A percentile compares a stretch with the other conserved stretches of the same genome.
phyloP scores from a whole-genome alignment of 2,113 vertebrate species.

The Hippolais icterina region DNA sequence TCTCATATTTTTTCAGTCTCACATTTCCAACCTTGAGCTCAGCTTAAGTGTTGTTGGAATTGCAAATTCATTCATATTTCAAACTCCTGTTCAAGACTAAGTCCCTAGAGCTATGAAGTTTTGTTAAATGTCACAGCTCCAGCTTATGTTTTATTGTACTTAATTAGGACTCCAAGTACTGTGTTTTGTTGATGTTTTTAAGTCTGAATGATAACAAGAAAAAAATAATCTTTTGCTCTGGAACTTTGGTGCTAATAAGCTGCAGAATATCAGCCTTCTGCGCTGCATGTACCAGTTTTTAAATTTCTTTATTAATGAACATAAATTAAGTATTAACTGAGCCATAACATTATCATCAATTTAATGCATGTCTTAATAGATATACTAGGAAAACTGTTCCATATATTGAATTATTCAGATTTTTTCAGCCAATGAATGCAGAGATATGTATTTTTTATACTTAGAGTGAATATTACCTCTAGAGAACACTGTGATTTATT shows the following conservation, averaged over 20 bases:
- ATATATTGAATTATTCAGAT: background rate
- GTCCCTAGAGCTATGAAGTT: background rate
- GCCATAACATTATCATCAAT: background rate
- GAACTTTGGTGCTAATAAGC: background rate
- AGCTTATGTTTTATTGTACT: conserved; percentile 13
- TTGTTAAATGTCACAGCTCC: conserved; percentile 49
- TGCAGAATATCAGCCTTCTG: background rate
- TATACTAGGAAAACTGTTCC: background rate
- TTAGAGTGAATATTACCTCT: background rate
- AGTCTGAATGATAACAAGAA: background rate
- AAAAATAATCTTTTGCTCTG: background rate
- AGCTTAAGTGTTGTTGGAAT: conserved; percentile 29
- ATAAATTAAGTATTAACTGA: background rate
- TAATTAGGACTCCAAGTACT: conserved; percentile 24
- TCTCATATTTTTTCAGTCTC: background rate
- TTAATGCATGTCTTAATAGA: background rate
- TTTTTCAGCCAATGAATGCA: background rate
- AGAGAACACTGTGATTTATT: background rate
- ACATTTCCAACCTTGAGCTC: conserved; percentile 24
- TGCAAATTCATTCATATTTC: conserved; percentile 46
- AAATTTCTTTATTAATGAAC: background rate
- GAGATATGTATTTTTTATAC: background rate
- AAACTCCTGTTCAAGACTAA: background rate
- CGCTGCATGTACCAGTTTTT: background rate
- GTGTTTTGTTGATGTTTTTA: background rate